These are phyloP conservation scores for Fulmarus glacialis DNA, from an alignment of 2,113 vertebrate genomes.

Conservation along the genomic window DNA sequence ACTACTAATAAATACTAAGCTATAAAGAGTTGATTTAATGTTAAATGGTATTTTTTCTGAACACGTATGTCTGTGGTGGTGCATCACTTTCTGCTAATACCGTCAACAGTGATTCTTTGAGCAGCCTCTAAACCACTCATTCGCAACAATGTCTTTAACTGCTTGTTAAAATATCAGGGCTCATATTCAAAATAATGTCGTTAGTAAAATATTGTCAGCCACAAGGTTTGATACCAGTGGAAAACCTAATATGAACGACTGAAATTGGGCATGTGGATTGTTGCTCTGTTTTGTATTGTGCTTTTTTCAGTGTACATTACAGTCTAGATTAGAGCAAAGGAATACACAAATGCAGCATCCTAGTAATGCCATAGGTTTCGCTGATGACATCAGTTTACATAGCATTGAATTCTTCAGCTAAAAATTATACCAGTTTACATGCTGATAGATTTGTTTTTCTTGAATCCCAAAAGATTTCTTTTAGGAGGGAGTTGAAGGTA, in stretches of 20 bases:
- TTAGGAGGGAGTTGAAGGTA: background rate
- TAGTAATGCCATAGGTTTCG: background rate
- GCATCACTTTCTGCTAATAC: too few species aligned
- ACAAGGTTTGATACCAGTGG: background rate
- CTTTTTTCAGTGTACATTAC: background rate
- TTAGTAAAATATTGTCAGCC: background rate
- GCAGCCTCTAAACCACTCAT: too few species aligned
- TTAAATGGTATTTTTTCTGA: background rate
- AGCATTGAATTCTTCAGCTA: background rate
- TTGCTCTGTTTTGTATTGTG: background rate
- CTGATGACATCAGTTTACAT: background rate
- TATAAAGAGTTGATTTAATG: background rate
- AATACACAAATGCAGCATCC: background rate
- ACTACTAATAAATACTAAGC: background rate
- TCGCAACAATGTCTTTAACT: background rate
- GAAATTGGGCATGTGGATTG: background rate
- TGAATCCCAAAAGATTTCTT: background rate
- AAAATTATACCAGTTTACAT: background rate
- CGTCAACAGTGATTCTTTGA: too few species aligned
- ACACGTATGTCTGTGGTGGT: background rate
- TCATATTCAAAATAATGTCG: background rate
- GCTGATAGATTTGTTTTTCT: conserved; percentile 30
- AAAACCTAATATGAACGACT: background rate
- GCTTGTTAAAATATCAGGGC: background rate
- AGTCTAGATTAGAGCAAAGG: background rate